Evolutionary conservation across 92 coral and sea anemone genomes (phyloP).

Genomic region (Zoanthus sociatus): DNA sequence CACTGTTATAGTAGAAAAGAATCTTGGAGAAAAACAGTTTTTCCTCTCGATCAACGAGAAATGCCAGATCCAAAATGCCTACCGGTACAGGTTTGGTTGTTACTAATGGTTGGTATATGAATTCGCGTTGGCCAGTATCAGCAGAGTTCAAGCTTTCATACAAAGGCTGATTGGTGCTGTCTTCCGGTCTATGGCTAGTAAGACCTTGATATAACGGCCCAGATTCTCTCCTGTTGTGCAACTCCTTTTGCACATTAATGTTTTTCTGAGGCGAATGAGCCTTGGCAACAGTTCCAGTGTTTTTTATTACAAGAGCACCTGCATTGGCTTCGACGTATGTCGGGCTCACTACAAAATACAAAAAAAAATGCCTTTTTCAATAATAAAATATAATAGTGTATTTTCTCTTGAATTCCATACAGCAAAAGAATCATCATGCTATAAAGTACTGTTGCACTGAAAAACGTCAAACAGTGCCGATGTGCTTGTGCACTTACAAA

Average conservation of each 20-base stretch:
- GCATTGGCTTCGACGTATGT: neutral
- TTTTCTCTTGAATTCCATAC: too few relatives aligned
- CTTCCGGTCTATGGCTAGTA: neutral
- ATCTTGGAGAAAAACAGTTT: too few relatives aligned
- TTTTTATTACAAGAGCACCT: constrained; percentile 5
- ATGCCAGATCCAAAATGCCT: neutral
- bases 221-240: constrained; percentile 11
- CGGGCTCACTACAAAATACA: constrained; percentile 3
- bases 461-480: too few relatives aligned
- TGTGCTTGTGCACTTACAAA: constrained; percentile 3
- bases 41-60: neutral
- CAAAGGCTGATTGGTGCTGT: constrained; percentile 18
- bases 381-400: too few relatives aligned
- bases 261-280: constrained; percentile 2
- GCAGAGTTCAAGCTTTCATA: constrained; percentile 36
- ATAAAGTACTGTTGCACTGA: too few relatives aligned
- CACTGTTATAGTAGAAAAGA: too few relatives aligned
- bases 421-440: too few relatives aligned
- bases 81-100: constrained; percentile 14
- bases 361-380: neutral
- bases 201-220: constrained; percentile 31
- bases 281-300: constrained; percentile 5
- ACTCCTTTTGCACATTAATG: constrained; percentile 23
- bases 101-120: constrained; percentile 25
- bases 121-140: neutral